Evolutionary conservation across 2,888 invertebrate genomes (phyloP), one percentile per base, ranked within the genome.

Genomic region (Heteromyza rotundicornis): DNA sequence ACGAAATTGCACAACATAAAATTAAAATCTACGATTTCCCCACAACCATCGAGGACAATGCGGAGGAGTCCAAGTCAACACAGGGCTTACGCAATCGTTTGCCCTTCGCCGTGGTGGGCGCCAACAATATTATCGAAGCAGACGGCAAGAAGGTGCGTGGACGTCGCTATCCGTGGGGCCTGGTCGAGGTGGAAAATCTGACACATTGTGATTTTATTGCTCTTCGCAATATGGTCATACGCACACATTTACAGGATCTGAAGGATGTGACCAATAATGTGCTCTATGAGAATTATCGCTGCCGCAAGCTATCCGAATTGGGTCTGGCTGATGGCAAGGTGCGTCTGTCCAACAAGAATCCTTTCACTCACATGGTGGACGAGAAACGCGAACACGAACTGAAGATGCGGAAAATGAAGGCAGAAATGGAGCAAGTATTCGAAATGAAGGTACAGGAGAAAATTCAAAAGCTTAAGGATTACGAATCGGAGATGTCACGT

Each of bases 11-110:
- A 47, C 93, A 95, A 84, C 93, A 99, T 85, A 96, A 98, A 87
- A 98, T 99, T 77, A 96, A 96, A 85, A 95, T 99, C 77, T 99
- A 99, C 85, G 97, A 98, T 83, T 99, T 99, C 82, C 98, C 99
- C 1, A 92, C 94, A 73, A 88, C 89, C 24, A 86, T 88, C 60
- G 90, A 90, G 75, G 92, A 92, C 64, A 90, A 90, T 66, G 91
- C 91, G 57, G 89, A 90, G 64, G 90, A 90, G 59, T 92, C 90
- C 67, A 95, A 94, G 83, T 84, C 89, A 72, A 89, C 92, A 78
- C 92, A 92, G 81, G 89, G 90, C 73, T 85, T 98, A 73, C 89
- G 94, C 78, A 92, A 91, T 70, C 89, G 97, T 70, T 96, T 98
- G 68, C 99, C 99, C 59, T 99, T 98, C 85, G 99, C 99, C 8